Evolutionary conservation across 2,797 vertebrate genomes (phyloP).

Genomic region (Sardinella longiceps): DNA sequence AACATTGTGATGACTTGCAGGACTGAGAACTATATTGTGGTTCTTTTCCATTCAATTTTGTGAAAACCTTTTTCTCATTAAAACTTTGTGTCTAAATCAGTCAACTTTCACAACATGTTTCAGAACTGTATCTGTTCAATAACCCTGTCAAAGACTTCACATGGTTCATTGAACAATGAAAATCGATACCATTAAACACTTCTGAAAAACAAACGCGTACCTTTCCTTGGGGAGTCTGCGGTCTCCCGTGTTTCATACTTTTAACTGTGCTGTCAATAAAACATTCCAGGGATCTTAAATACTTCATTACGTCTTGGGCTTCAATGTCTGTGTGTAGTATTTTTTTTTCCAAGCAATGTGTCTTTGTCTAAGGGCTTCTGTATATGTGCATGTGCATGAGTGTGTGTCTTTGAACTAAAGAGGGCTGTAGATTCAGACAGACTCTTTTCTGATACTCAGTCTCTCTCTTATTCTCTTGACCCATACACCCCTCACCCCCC

Average conservation of each 20-base stretch:
- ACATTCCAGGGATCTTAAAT: conserved; percentile 77
- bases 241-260: conserved; percentile 69
- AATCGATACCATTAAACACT: conserved; percentile 82
- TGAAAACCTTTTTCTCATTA: conserved; percentile 36
- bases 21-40: conserved; percentile 58
- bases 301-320: conserved; percentile 74
- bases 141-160: conserved; percentile 79
- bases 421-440: not conserved
- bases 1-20: conserved; percentile 60
- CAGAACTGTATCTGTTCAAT: conserved; percentile 66
- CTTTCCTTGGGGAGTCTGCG: conserved; percentile 70
- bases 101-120: conserved; percentile 48
- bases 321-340: conserved; percentile 50
- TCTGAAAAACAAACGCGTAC: conserved; percentile 66
- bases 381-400: not conserved
- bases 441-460: not conserved
- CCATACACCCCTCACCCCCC: not conserved
- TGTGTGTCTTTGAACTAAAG: not conserved
- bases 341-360: conserved; percentile 8
- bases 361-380: not conserved
- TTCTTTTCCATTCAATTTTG: conserved; percentile 56
- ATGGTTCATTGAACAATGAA: conserved; percentile 75
- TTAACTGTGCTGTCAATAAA: conserved; percentile 76
- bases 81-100: conserved; percentile 68
- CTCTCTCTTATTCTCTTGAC: not conserved